A percentile compares a stretch with the other conserved stretches of the same genome.
Conservation (phyloP, 1,140 invertebrate genomes). For the Drosophila nigrodunni region DNA sequence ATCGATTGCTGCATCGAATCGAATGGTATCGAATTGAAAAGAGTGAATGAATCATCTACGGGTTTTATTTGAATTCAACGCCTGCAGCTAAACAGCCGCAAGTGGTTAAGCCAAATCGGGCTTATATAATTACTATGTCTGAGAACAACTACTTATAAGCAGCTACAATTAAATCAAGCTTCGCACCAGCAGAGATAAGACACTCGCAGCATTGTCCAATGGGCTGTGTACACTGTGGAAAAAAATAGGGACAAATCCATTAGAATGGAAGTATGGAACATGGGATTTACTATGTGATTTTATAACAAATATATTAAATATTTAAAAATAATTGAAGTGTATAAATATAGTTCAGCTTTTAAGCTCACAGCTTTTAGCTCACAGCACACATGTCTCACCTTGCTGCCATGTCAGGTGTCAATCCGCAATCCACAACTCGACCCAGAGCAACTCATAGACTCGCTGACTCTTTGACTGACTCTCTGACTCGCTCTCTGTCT, state of each 20-base stretch:
- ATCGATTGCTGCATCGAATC: conserved; percentile 9
- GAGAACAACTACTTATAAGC: conserved; percentile 21
- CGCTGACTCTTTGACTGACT: conserved; percentile 3
- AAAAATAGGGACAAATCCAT: neutral
- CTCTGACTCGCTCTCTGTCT: neutral
- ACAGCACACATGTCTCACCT: neutral
- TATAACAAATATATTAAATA: no score
- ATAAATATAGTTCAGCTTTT: neutral
- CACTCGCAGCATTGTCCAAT: conserved; percentile 29
- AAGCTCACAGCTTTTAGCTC: conserved; percentile 18
- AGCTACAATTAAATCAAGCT: conserved; percentile 29
- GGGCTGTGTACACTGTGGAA: conserved; percentile 6
- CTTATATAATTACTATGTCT: conserved; percentile 70
- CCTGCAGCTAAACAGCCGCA: conserved; percentile 47
- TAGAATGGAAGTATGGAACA: no score
- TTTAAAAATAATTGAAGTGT: neutral
- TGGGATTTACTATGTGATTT: no score
- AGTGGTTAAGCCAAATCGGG: conserved; percentile 71
- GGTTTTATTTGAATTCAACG: conserved; percentile 55
- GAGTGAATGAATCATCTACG: conserved; percentile 55
- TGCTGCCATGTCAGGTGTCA: conserved; percentile 69
- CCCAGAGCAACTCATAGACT: conserved; percentile 45
- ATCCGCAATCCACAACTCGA: conserved; percentile 45
- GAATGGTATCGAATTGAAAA: neutral
- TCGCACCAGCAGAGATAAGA: conserved; percentile 10